Percentiles rank a stretch among this genome's conserved stretches.
Conservation (phyloP, 2,113 vertebrate species). For the Balaenoptera acutorostrata region DNA sequence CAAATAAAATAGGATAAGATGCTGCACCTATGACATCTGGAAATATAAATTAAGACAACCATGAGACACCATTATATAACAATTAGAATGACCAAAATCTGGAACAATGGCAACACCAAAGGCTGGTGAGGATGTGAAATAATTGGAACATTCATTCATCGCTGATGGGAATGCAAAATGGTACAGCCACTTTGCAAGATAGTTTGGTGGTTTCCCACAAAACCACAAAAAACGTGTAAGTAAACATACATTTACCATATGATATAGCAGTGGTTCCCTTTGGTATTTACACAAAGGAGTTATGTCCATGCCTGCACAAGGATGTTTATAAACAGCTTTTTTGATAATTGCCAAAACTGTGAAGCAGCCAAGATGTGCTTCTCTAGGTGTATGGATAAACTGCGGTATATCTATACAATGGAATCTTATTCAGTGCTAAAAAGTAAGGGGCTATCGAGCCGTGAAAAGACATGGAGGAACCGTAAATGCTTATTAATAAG, state of each 20-base stretch:
- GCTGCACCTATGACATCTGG: neutral
- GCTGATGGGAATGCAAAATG: neutral
- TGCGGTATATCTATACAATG: neutral
- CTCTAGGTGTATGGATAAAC: neutral
- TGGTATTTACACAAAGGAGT: neutral
- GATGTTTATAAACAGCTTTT: neutral
- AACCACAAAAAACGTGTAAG: neutral
- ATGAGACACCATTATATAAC: neutral
- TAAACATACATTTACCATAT: neutral
- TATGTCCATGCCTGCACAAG: neutral
- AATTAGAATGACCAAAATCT: neutral
- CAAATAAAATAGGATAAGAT: neutral
- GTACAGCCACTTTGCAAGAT: neutral
- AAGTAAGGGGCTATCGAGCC: neutral
- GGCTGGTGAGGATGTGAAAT: neutral
- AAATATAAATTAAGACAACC: neutral
- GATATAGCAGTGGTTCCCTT: neutral
- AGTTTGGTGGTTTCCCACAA: neutral
- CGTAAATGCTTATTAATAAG: neutral
- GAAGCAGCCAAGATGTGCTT: neutral
- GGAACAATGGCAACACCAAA: neutral
- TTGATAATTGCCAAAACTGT: neutral
- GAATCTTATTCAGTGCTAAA: neutral
- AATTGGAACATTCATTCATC: neutral
- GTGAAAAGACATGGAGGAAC: neutral